A percentile compares a stretch with the other conserved stretches of the same genome.
phyloP scores from a whole-genome alignment of 2,888 invertebrate species.

The Pyralis farinalis region DNA sequence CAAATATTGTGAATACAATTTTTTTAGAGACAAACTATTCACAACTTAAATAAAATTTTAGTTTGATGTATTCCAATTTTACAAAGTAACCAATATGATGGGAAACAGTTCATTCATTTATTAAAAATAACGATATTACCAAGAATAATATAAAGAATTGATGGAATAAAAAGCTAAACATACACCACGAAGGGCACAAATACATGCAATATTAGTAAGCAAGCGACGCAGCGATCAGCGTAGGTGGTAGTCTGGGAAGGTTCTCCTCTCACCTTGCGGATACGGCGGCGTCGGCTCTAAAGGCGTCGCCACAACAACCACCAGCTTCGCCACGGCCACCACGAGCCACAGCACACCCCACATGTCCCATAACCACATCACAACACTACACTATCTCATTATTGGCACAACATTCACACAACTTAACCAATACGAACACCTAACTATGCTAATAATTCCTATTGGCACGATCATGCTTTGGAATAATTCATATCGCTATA shows the following conservation, averaged over 20 bases:
- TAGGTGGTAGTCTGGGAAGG: slow-evolving; percentile 51
- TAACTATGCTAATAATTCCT: slow-evolving; percentile 74
- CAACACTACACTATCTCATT: slow-evolving; percentile 80
- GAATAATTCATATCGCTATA: slow-evolving; percentile 61
- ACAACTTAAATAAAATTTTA: too few relatives aligned
- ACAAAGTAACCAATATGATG: too few relatives aligned
- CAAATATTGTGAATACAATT: too few relatives aligned
- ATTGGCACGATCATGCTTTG: slow-evolving; percentile 78
- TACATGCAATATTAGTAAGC: slow-evolving; percentile 43
- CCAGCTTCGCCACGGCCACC: slow-evolving; percentile 61
- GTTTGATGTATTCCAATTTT: too few relatives aligned
- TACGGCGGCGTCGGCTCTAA: slow-evolving; percentile 61
- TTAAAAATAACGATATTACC: too few relatives aligned
- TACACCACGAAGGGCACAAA: slow-evolving; percentile 21
- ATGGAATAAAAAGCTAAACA: too few relatives aligned
- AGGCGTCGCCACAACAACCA: slow-evolving; percentile 60
- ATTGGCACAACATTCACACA: slow-evolving; percentile 79
- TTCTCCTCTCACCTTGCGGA: slow-evolving; percentile 70
- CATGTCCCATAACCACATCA: slow-evolving; percentile 80
- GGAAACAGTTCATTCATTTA: too few relatives aligned
- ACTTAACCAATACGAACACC: slow-evolving; percentile 73
- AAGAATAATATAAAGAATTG: too few relatives aligned
- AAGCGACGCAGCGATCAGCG: slow-evolving; percentile 27
- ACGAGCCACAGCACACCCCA: slow-evolving; percentile 73
- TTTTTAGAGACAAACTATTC: too few relatives aligned